These are phyloP conservation scores for Choloepus hoffmanni DNA, from an alignment of 2,113 vertebrate species.

Conservation along the genomic window DNA sequence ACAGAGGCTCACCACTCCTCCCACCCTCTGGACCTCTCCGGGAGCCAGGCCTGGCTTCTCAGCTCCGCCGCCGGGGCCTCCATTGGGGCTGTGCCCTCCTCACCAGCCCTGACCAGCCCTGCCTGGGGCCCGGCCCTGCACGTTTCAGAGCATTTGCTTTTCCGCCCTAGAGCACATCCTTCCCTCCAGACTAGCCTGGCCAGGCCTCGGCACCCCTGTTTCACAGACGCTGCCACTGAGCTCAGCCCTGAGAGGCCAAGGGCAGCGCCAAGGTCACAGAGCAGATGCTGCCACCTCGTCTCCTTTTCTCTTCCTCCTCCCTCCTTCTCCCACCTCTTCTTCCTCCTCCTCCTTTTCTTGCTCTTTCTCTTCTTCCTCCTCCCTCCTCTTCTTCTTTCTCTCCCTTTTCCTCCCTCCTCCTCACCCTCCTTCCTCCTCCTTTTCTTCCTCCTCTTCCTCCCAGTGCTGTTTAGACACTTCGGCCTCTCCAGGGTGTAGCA, in stretches of 20 bases:
- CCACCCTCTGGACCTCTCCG: not conserved
- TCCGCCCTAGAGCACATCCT: rapidly evolving
- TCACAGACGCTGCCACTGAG: not conserved
- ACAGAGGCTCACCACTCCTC: not conserved
- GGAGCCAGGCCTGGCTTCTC: not conserved
- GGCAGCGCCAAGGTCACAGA: not conserved
- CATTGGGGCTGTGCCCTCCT: not conserved
- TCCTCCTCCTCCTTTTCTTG: too few species aligned
- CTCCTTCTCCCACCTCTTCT: too few species aligned
- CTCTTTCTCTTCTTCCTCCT: not conserved
- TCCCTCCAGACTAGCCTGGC: not conserved
- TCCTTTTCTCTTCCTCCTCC: too few species aligned
- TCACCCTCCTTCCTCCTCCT: too few species aligned
- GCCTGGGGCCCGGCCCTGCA: rapidly evolving
- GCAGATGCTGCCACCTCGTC: not conserved
- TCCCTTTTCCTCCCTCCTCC: not conserved
- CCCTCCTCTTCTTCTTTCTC: too few species aligned
- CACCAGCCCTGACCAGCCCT: rapidly evolving
- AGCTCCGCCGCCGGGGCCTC: too few species aligned
- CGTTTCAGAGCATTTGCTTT: not conserved
- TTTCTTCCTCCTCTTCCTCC: not conserved
- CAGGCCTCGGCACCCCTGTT: not conserved
- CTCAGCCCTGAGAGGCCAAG: not conserved
- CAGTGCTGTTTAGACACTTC: not conserved
- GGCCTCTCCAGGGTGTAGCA: not conserved